These are phyloP conservation scores for Drosophila setosimentum DNA, from an alignment of 2,888 invertebrate genomes.

Conservation along the genomic window DNA sequence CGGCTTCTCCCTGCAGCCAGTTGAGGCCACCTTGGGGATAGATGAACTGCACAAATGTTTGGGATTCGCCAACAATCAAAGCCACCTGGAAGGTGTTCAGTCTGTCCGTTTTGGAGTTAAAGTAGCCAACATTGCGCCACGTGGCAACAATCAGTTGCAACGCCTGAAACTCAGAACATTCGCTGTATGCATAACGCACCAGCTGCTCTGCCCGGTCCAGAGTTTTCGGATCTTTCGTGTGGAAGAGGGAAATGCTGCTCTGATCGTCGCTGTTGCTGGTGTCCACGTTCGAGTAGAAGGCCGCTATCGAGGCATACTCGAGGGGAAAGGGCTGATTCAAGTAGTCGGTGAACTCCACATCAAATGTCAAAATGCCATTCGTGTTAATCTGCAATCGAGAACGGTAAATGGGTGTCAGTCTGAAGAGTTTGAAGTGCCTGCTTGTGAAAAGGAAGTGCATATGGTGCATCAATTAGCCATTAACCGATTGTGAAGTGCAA, in stretches of 20 bases:
- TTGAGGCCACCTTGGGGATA: slow-evolving; percentile 95
- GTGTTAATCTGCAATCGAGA: slow-evolving; percentile 91
- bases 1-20: slow-evolving; percentile 94
- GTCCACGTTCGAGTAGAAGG: slow-evolving; percentile 96
- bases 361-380: slow-evolving; percentile 95
- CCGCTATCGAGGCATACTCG: slow-evolving; percentile 95
- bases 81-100: slow-evolving; percentile 94
- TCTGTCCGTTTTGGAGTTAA: slow-evolving; percentile 88
- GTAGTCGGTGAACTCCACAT: slow-evolving; percentile 94
- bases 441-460: slow-evolving; percentile 52
- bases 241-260: slow-evolving; percentile 91
- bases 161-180: slow-evolving; percentile 90
- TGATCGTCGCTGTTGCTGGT: slow-evolving; percentile 86
- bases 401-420: slow-evolving; percentile 2
- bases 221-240: slow-evolving; percentile 88
- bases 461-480: slow-evolving; percentile 55
- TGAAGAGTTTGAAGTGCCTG: slow-evolving; percentile 9
- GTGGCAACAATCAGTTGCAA: slow-evolving; percentile 93
- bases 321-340: slow-evolving; percentile 95
- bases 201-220: slow-evolving; percentile 89
- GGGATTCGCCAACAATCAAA: slow-evolving; percentile 83
- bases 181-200: slow-evolving; percentile 90
- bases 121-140: slow-evolving; percentile 94
- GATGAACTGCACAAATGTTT: slow-evolving; percentile 93
- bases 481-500: slow-evolving; percentile 60